phyloP scores from a whole-genome alignment of 2,888 invertebrate species.

The Pterobdella sp. region DNA sequence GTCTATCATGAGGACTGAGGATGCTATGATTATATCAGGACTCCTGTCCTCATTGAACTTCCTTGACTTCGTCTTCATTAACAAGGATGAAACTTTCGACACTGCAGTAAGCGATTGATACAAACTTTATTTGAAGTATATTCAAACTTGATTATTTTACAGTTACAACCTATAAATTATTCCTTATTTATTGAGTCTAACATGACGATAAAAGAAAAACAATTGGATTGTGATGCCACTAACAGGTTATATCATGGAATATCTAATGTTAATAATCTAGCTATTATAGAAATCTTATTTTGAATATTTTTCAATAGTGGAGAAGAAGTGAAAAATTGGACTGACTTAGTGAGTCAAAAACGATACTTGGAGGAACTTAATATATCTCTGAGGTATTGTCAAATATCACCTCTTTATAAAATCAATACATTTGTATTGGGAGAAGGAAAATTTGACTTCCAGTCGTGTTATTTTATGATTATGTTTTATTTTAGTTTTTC shows the following conservation, averaged over 20 bases:
- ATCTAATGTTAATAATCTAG: no score
- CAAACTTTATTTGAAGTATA: background rate
- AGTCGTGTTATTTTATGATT: no score
- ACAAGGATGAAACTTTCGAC: slow-evolving; percentile 1
- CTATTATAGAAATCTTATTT: background rate
- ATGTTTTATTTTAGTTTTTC: no score
- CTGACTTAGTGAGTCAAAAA: slow-evolving; percentile 5
- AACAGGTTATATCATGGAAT: no score
- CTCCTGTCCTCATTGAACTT: slow-evolving; percentile 5
- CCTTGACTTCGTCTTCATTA: slow-evolving; percentile 11
- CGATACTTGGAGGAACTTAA: background rate
- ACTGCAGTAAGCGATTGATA: background rate
- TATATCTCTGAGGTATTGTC: background rate
- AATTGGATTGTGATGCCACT: background rate
- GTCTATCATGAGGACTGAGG: background rate
- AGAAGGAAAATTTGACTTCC: no score
- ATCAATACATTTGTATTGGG: no score
- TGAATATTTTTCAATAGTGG: background rate
- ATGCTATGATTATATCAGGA: background rate
- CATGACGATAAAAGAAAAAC: background rate
- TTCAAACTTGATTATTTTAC: background rate
- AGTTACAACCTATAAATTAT: background rate
- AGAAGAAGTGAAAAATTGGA: background rate
- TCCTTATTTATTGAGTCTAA: background rate
- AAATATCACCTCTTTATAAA: no score